Conservation (phyloP, 2,113 vertebrate species). For the Lates calcarifer region DNA sequence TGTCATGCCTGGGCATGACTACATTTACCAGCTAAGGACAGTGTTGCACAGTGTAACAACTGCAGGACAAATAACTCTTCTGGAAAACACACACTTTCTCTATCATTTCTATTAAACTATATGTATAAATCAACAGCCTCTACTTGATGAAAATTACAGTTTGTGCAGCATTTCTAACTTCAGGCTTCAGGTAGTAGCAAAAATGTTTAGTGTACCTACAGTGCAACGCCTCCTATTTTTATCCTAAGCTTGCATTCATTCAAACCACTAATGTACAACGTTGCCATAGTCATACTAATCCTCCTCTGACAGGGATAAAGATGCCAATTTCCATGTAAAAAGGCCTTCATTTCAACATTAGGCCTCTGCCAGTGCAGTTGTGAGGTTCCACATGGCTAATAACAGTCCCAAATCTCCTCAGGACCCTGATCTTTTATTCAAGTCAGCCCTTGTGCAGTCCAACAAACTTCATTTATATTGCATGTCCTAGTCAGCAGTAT, state of each 20-base stretch:
- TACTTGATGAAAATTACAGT: constrained; percentile 16
- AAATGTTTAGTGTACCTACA: not conserved
- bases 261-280: constrained; percentile 38
- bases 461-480: constrained; percentile 85
- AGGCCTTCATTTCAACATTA: constrained; percentile 75
- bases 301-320: constrained; percentile 74
- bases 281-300: constrained; percentile 62
- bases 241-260: constrained; percentile 38
- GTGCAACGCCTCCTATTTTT: constrained; percentile 16
- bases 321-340: constrained; percentile 81
- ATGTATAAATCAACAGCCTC: not conserved
- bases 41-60: not conserved
- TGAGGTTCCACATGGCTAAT: constrained; percentile 80
- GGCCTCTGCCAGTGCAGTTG: constrained; percentile 64
- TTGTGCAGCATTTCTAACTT: not conserved
- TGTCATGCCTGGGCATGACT: not conserved
- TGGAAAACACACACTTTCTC: not conserved
- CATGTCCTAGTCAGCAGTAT: constrained; percentile 82
- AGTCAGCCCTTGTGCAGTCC: constrained; percentile 78
- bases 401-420: constrained; percentile 75
- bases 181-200: not conserved
- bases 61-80: constrained; percentile 6
- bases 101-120: not conserved
- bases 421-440: constrained; percentile 82
- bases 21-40: not conserved